Conservation (phyloP, 2,888 invertebrate species). For the Macroteleia sp. region DNA sequence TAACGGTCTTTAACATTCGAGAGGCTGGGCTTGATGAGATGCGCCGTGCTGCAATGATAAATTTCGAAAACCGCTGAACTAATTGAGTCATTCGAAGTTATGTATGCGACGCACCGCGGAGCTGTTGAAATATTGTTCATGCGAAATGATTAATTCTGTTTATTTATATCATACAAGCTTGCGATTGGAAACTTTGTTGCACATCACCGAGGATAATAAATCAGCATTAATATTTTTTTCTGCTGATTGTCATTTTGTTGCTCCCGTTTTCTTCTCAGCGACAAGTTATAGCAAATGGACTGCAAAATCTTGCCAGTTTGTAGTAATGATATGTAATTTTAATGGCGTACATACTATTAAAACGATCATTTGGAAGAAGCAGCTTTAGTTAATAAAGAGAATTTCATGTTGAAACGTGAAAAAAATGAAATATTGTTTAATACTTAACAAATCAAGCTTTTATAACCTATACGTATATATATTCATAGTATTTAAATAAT, state of each 20-base stretch:
- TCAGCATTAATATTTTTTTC: conserved; percentile 49
- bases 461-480: too few relatives aligned
- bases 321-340: too few relatives aligned
- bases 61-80: conserved; percentile 55
- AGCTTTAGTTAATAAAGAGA: too few relatives aligned
- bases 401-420: too few relatives aligned
- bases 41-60: conserved; percentile 40
- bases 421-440: too few relatives aligned
- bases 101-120: conserved; percentile 31
- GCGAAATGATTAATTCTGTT: conserved; percentile 53
- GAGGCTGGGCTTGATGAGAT: conserved; percentile 37
- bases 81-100: conserved; percentile 57
- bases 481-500: too few relatives aligned
- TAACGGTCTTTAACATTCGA: conserved; percentile 56
- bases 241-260: conserved; percentile 40
- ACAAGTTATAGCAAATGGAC: too few relatives aligned
- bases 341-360: too few relatives aligned
- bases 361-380: too few relatives aligned
- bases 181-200: conserved; percentile 44
- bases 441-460: too few relatives aligned
- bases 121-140: conserved; percentile 56
- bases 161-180: conserved; percentile 47
- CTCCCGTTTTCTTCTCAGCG: conserved; percentile 17
- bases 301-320: too few relatives aligned
- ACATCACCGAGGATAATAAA: conserved; percentile 14